A percentile compares a stretch with the other conserved stretches of the same genome.
Conservation (phyloP, 2,888 invertebrate species). For the Eulithis testata region DNA sequence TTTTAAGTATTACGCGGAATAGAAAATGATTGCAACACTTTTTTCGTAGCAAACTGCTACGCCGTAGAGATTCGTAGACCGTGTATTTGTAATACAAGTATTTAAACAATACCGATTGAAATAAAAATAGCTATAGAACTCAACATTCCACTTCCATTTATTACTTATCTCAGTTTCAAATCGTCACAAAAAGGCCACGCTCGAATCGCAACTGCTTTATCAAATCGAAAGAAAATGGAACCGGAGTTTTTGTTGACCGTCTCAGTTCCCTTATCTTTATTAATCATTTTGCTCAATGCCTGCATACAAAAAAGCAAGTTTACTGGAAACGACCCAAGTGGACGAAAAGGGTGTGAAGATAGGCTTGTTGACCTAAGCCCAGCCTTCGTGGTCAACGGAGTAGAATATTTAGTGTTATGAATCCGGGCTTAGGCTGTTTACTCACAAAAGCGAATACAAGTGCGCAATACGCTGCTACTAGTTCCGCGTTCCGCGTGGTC, state of each 20-base stretch:
- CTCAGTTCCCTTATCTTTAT: slow-evolving; percentile 53
- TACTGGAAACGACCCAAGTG: slow-evolving; percentile 41
- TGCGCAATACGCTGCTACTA: too few species aligned
- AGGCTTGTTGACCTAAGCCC: slow-evolving; percentile 35
- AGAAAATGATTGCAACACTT: background rate
- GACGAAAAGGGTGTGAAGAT: slow-evolving; percentile 39
- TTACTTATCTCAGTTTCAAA: slow-evolving; percentile 22
- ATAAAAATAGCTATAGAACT: slow-evolving; percentile 5
- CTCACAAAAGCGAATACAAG: too few species aligned
- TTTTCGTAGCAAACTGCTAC: background rate
- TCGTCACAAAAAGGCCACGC: slow-evolving; percentile 14
- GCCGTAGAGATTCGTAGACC: background rate
- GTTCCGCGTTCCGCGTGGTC: too few species aligned
- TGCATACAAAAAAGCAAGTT: slow-evolving; percentile 53
- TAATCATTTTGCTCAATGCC: slow-evolving; percentile 58
- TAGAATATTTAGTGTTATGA: slow-evolving; percentile 41
- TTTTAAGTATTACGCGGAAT: too few species aligned
- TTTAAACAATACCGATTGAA: background rate
- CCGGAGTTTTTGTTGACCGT: slow-evolving; percentile 44
- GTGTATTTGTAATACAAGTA: background rate
- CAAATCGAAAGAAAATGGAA: slow-evolving; percentile 45
- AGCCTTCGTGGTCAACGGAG: slow-evolving; percentile 39
- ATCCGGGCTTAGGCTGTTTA: slow-evolving; percentile 33
- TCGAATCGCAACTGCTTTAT: slow-evolving; percentile 40
- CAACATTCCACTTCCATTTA: slow-evolving; percentile 13